Conservation (phyloP, 2,113 vertebrate species). For the Porphyrio hochstetteri region DNA sequence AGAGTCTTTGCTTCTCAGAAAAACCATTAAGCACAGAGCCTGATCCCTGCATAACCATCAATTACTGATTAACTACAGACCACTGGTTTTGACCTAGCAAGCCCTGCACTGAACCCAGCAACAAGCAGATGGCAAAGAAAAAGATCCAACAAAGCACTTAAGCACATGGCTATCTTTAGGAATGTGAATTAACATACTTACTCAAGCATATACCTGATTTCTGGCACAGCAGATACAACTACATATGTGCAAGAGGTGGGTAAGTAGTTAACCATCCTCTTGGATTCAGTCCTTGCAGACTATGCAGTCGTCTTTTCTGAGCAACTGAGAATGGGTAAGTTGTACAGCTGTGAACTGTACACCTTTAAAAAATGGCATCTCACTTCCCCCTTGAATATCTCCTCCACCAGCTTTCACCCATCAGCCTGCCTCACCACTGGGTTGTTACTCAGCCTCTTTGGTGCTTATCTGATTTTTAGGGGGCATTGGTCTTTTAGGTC, state of each 20-base stretch:
- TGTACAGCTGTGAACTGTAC: not conserved
- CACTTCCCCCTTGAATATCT: not conserved
- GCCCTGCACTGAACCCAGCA: not conserved
- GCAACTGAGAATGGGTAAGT: not conserved
- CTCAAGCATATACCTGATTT: not conserved
- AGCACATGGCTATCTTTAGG: constrained; percentile 51
- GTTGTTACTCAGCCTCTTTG: not conserved
- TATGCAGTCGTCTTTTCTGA: not conserved
- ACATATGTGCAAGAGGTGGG: not conserved
- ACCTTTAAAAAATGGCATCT: not conserved
- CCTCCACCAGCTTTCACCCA: not conserved
- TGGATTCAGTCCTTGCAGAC: not conserved
- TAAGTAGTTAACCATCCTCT: not conserved
- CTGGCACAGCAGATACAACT: not conserved
- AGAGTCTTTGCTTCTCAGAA: not conserved
- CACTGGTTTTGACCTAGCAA: constrained; percentile 20
- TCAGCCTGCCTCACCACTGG: not conserved
- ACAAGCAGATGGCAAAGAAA: constrained; percentile 44
- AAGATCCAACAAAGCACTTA: constrained; percentile 39
- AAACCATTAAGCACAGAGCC: constrained; percentile 9
- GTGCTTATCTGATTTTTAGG: not conserved
- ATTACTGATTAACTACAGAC: constrained; percentile 34
- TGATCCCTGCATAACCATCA: not conserved
- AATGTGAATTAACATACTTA: constrained; percentile 44
- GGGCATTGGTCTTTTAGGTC: not conserved